Base-by-base conservation (phyloP, 2,113 vertebrate genomes). In the Riparia riparia region DNA sequence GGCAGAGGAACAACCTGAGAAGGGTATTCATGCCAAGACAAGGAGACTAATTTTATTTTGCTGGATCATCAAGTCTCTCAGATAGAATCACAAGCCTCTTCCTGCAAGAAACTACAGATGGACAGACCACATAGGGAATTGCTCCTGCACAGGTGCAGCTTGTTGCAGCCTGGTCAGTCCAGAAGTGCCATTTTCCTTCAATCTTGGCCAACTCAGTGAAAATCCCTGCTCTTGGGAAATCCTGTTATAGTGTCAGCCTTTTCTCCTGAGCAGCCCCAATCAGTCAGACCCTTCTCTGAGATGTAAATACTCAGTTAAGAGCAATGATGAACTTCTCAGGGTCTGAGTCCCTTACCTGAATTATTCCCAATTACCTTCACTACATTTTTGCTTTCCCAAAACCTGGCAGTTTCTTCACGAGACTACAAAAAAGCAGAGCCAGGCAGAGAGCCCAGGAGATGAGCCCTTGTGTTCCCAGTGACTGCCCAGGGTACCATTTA, bases 41-140 rank as follows among this genome's bases (percentile, higher is more conserved):
- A 83, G 70, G 37, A 85, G 42, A 88, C 82, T 88, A 21, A 92
- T 90, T 92, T 94, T 72, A 80, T 72, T 88, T 80, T 83, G n/a
- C 63, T 83, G 39, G 93, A 61, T 95, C 81, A 82, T 85, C 37
- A 57, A 32, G 31, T 82, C 31, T 84, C 65, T 87, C 65, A 51
- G n/a, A 44, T 93, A 90, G 79, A 64, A 84, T 26, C 39, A 57
- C 58, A 76, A 11, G 41, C 31, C 28, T 83, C 44, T 51, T 57
- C 18, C 64, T 84, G 51, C 28, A 86, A 74, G 56, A 81, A 95
- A 71, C 19, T 93, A 17, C 65, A 32, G 41, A 74, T 47, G 41
- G 60, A 70, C 51, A 89, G 44, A 84, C 31, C 19, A 41, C 44
- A 34, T 21, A 84, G 20, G 22, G 32, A 58, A 81, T 81, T 84